Conservation (phyloP, 37 sponge, comb jelly and placozoan species). For the Mnemiopsis leidyi region DNA sequence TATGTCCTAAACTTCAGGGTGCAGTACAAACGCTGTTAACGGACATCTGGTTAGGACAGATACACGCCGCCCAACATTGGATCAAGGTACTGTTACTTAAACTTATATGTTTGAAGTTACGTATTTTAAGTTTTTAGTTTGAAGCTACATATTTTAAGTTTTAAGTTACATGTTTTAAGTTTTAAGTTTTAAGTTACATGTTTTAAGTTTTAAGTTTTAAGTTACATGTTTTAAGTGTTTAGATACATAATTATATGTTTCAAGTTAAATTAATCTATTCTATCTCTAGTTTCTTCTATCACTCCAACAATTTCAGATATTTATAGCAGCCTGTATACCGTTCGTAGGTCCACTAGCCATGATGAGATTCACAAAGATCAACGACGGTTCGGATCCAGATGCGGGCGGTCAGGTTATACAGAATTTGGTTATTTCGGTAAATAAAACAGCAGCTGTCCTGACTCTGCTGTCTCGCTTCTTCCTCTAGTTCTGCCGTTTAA, state of each 20-base stretch:
- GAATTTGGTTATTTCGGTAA: background rate
- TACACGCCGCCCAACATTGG: conserved; percentile 24
- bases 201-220: too few relatives aligned
- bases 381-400: background rate
- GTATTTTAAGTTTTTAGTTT: background rate
- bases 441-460: background rate
- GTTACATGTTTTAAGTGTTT: too few relatives aligned
- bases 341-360: background rate
- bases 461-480: background rate
- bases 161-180: too few relatives aligned
- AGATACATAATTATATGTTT: too few relatives aligned
- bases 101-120: background rate
- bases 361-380: background rate
- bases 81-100: background rate
- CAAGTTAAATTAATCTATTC: too few relatives aligned
- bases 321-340: background rate
- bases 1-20: background rate
- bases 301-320: conserved; percentile 15
- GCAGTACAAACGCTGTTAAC: background rate
- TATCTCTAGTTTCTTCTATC: too few relatives aligned
- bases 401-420: background rate
- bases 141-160: background rate
- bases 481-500: too few relatives aligned
- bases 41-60: conserved; percentile 23
- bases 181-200: too few relatives aligned